Conservation (phyloP, 2,797 vertebrate species). For the Esox lucius region DNA sequence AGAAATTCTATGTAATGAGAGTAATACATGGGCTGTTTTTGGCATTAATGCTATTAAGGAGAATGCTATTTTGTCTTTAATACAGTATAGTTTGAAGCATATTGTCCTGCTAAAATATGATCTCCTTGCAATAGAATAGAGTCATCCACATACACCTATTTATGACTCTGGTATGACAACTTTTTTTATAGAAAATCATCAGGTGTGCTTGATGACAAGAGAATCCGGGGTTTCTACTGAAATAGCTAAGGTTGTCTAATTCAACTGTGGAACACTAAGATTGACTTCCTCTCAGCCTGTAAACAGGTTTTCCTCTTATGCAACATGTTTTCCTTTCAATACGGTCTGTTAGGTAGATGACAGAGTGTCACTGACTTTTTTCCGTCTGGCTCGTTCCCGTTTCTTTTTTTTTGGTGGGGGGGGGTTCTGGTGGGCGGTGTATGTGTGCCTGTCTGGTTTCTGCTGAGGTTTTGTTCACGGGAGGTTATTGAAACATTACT, state of each 20-base stretch:
- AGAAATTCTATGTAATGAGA: no score
- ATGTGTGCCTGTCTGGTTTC: background rate
- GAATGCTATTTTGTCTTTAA: no score
- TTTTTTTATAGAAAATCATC: no score
- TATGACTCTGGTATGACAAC: no score
- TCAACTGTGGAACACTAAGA: background rate
- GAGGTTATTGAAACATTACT: background rate
- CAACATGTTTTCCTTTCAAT: background rate
- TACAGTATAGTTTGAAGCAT: no score
- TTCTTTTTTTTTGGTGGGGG: background rate
- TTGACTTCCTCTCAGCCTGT: background rate
- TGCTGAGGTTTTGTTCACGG: conserved; percentile 16
- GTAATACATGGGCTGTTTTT: no score
- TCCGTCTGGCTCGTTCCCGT: background rate
- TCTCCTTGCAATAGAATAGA: no score
- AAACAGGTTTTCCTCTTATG: background rate
- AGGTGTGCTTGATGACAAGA: background rate
- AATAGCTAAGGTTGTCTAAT: background rate
- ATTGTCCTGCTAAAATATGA: no score
- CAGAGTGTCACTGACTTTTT: background rate
- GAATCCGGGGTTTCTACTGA: background rate
- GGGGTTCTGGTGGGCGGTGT: background rate
- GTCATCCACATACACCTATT: no score
- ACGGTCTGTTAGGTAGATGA: background rate
- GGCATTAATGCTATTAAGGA: no score